A percentile compares a stretch with the other conserved stretches of the same genome.
These are phyloP conservation scores for Archips crataeganus DNA, from an alignment of 2,888 invertebrate species.

Conservation along the genomic window DNA sequence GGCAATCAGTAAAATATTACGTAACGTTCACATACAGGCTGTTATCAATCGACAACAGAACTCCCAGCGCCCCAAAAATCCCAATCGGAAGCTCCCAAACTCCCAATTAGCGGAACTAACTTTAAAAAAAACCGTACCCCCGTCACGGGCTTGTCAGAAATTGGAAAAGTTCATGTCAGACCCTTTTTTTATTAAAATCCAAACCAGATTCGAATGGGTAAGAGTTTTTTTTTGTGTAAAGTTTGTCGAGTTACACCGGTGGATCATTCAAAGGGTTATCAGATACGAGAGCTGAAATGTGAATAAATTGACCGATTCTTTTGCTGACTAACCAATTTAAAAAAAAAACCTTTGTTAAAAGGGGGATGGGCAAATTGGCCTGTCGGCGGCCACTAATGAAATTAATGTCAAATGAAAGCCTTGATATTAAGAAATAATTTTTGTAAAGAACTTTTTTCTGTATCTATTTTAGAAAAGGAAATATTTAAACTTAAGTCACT, in stretches of 20 bases:
- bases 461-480: too few relatives aligned
- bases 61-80: neutral
- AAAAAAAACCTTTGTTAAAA: too few relatives aligned
- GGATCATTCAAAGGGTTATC: constrained; percentile 3
- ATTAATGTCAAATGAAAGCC: too few relatives aligned
- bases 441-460: too few relatives aligned
- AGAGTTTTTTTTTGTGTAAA: constrained; percentile 5
- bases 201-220: neutral
- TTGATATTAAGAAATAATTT: too few relatives aligned
- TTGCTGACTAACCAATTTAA: too few relatives aligned
- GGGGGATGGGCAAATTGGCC: too few relatives aligned
- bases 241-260: neutral
- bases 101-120: constrained; percentile 27
- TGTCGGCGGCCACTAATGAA: too few relatives aligned
- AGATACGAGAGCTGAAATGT: neutral
- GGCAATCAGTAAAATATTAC: too few relatives aligned
- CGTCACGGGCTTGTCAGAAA: constrained; percentile 43
- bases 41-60: too few relatives aligned
- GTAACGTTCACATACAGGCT: too few relatives aligned
- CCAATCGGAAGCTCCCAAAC: constrained; percentile 10
- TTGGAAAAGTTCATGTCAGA: constrained; percentile 49
- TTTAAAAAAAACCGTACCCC: constrained; percentile 24
- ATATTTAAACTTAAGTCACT: too few relatives aligned
- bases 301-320: neutral
- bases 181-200: constrained; percentile 31